Evolutionary conservation across 2,888 invertebrate species (phyloP).

Genomic region (Pinctada fucata): DNA sequence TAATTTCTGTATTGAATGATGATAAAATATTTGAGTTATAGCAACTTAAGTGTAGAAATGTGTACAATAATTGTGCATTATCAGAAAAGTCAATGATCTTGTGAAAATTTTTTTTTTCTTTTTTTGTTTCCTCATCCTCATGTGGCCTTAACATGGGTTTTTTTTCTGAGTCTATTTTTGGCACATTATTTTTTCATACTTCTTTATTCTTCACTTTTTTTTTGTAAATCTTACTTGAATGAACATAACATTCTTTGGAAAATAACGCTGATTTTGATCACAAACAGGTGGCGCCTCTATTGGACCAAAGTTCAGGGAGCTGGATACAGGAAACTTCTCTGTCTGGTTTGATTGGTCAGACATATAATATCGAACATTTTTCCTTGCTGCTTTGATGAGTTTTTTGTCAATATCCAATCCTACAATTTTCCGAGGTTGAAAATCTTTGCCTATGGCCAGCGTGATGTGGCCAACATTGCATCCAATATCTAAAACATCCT

Average conservation of each 20-base stretch:
- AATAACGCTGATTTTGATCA: conserved; percentile 76
- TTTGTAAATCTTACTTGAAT: conserved; percentile 83
- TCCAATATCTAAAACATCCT: conserved; percentile 96
- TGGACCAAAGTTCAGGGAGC: conserved; percentile 91
- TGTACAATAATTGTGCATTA: too few species aligned
- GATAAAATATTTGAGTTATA: too few species aligned
- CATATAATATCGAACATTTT: conserved; percentile 85
- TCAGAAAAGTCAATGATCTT: too few species aligned
- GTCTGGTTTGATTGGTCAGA: conserved; percentile 58
- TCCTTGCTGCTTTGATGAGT: conserved; percentile 87
- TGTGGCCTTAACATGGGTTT: too few species aligned
- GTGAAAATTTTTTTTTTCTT: too few species aligned
- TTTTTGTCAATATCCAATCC: conserved; percentile 96
- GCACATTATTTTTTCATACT: too few species aligned
- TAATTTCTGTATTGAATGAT: too few species aligned
- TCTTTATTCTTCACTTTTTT: too few species aligned
- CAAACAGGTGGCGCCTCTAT: conserved; percentile 78
- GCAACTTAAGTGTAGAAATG: too few species aligned
- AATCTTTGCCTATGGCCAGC: conserved; percentile 90
- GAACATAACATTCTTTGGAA: conserved; percentile 94
- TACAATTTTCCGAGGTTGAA: conserved; percentile 88
- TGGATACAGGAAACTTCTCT: conserved; percentile 88
- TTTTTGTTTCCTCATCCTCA: too few species aligned
- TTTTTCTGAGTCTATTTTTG: too few species aligned
- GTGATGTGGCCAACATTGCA: conserved; percentile 98